Base-by-base conservation (phyloP, 1,140 invertebrate species). In the Telenomus remus region DNA sequence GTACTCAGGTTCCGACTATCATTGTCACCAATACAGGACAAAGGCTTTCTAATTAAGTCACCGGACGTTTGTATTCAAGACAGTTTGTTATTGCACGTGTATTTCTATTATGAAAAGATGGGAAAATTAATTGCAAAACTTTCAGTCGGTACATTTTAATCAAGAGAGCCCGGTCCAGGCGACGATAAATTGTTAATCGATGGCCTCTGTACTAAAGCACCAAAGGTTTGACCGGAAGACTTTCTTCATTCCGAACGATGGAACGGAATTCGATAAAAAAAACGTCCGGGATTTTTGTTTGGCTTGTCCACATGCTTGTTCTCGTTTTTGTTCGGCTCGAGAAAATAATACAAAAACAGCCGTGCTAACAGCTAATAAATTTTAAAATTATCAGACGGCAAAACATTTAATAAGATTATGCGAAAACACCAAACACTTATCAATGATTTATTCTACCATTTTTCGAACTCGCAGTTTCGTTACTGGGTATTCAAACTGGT, bases 381-480 rank as follows among this genome's bases (percentile, higher is more conserved):
- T 69, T 48, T 15, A 27, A 42, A 12, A 37, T 60, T 60, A 70
- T 70, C 57, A 19, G 49, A 9, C 27, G 35, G 50, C 15, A 54
- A 37, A 60, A 69, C 65, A 43, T 69, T 69, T 61, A 70, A 61
- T 70, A 49, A 70, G 66, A 70, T 63, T 70, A 56, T 50, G n/a
- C 46, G 57, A 63, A 70, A 61, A 63, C 55, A 46, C 34, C 37
- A 44, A 55, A 61, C 46, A 60, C 14, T 57, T 63, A 71, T 71
- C 68, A 63, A 46, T 71, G 68, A 63, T 71, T 63, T 71, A 71
- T 59, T 61, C 51, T 50, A 37, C 55, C 68, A 56, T 71, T 71
- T 63, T 33, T 51, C 37, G 44, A 56, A 14, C 37, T 19, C 48
- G 37, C n/a, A 63, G 56, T 35, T 71, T 51, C 51, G 53, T 51